These are phyloP conservation scores for Epinephelus coioides DNA, from an alignment of 2,797 vertebrate genomes.

Conservation along the genomic window DNA sequence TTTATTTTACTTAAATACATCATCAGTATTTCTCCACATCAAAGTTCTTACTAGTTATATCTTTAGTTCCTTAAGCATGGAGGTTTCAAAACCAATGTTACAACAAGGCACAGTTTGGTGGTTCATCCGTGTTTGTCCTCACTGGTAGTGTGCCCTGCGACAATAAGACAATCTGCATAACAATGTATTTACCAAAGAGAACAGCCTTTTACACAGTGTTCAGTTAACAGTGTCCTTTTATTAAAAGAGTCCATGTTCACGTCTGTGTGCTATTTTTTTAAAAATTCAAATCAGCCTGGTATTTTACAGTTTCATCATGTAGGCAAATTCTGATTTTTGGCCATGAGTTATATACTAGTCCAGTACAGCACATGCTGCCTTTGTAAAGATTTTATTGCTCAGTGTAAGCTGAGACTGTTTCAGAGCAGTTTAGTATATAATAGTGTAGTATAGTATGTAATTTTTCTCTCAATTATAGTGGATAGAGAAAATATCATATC, in stretches of 20 bases:
- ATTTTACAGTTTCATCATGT: not conserved
- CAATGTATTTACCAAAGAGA: constrained; percentile 7
- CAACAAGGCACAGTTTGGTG: not conserved
- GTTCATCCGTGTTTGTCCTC: not conserved
- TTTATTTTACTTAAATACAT: not conserved
- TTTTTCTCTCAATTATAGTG: not conserved
- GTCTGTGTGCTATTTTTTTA: not conserved
- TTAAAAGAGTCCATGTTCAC: constrained; percentile 24
- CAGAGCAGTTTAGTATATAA: too few species aligned
- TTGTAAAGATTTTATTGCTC: not conserved
- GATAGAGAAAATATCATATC: not conserved
- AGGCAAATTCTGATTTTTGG: not conserved
- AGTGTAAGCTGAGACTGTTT: not conserved
- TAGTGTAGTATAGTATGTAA: too few species aligned
- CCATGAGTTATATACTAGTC: not conserved
- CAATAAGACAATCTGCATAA: not conserved
- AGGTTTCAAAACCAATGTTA: constrained; percentile 5
- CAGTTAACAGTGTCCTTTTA: constrained; percentile 19
- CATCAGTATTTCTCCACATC: constrained; percentile 2
- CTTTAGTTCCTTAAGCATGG: constrained; percentile 13
- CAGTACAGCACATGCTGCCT: not conserved
- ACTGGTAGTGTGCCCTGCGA: not conserved
- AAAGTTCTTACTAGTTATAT: not conserved
- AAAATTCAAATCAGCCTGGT: not conserved
- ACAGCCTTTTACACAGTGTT: constrained; percentile 3